phyloP scores from a whole-genome alignment of 2,888 invertebrate genomes.

The Eumacrocentrus americanus region DNA sequence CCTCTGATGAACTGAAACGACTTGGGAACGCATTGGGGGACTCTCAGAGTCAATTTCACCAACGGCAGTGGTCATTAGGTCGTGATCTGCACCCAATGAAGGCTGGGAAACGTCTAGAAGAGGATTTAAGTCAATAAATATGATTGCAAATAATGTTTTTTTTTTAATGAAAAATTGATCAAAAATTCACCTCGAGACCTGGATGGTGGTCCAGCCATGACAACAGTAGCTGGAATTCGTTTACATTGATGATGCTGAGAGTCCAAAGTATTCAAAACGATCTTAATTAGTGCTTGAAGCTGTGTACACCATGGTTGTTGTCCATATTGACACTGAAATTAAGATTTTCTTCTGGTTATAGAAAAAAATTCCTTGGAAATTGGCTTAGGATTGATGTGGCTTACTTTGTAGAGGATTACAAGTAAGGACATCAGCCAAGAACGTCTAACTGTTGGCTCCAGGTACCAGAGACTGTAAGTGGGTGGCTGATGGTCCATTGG shows the following conservation, averaged over 20 bases:
- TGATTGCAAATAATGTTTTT: no score
- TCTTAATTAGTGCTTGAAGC: constrained; percentile 81
- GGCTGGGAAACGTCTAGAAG: constrained; percentile 76
- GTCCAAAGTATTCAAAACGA: constrained; percentile 91
- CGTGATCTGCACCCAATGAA: constrained; percentile 73
- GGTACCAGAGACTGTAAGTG: constrained; percentile 84
- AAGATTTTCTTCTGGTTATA: no score
- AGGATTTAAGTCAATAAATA: no score
- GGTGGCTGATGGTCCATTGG: constrained; percentile 68
- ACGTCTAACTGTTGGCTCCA: constrained; percentile 85
- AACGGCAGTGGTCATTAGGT: constrained; percentile 54
- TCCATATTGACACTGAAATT: constrained; percentile 77
- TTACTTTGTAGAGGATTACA: constrained; percentile 93
- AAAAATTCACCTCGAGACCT: constrained; percentile 72
- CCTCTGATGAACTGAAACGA: constrained; percentile 49
- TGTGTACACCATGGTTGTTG: constrained; percentile 73
- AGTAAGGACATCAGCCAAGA: constrained; percentile 94
- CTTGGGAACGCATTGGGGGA: constrained; percentile 48
- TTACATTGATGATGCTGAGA: constrained; percentile 91
- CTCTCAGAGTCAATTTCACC: constrained; percentile 53
- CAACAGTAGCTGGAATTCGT: constrained; percentile 79
- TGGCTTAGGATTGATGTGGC: no score
- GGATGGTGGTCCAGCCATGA: constrained; percentile 74
- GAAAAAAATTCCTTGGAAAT: no score
- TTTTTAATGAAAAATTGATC: no score